Evolutionary conservation across 2,113 vertebrate species (phyloP), one percentile per base, ranked within the genome.

Genomic region (Pitta sordida): DNA sequence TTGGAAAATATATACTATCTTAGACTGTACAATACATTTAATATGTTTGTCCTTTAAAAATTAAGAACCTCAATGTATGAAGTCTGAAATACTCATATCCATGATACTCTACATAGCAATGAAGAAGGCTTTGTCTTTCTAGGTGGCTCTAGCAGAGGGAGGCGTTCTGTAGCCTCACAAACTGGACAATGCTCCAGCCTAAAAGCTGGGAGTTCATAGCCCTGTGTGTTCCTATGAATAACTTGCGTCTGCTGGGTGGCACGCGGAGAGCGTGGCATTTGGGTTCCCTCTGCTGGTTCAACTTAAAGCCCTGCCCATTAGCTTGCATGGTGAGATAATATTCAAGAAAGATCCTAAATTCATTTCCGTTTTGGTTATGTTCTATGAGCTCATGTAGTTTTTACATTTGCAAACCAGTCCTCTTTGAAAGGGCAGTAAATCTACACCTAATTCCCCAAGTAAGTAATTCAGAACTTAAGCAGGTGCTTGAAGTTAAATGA

Each of bases 221-320:
- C 2, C 10, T 29, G 13, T 4, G 21, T 12, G 32, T 49, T 76
- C 7, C 2, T 49, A 0, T 3, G 9, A 17, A 3, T 9, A 24
- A 16, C 2, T 7, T 9, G n/a, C 39, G 51, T 24, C 48, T 75
- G 24, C 65, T 41, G 67, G 67, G 55, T 29, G 37, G 48, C 52
- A 71, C 51, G 24, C 0, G 0, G 24, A 58, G 60, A 3, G 32
- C 11, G 52, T n/a, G 63, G 85, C 32, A 7, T 87, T 80, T 85
- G 83, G 75, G 86, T 96, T 96, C 88, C 71, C 90, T 93, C 90
- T 94, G 0, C 76, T 86, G 84, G 82, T 69, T 77, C 71, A 27
- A 6, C 1, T 3, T 18, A 32, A 63, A 37, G 41, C 32, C 52
- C 48, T 74, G 43, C 29, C 51, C 41, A 14, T 64, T 41, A 20